Conservation (phyloP, 1,140 invertebrate genomes). For the Drosophila azteca region DNA sequence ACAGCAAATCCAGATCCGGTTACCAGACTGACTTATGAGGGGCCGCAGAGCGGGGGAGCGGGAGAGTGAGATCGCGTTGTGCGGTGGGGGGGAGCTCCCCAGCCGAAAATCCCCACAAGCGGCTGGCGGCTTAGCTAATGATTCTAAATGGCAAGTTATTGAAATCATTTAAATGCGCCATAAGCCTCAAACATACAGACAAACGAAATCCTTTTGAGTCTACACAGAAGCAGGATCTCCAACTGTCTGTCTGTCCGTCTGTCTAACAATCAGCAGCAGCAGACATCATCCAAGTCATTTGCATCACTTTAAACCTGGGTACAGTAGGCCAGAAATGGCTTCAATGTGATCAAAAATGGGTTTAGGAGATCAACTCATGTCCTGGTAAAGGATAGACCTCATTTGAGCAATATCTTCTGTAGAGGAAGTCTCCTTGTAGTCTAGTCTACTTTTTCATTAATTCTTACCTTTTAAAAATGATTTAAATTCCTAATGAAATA, state of each 20-base stretch:
- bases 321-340: slow-evolving; percentile 8
- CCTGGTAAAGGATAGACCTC: too few relatives aligned
- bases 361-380: too few relatives aligned
- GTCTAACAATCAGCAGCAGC: slow-evolving; percentile 17
- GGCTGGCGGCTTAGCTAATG: slow-evolving; percentile 59
- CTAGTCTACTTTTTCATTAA: too few relatives aligned
- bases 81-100: slow-evolving; percentile 29
- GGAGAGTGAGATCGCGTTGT: not conserved
- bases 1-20: slow-evolving; percentile 66
- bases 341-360: too few relatives aligned
- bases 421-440: too few relatives aligned
- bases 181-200: slow-evolving; percentile 33
- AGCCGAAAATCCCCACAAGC: slow-evolving; percentile 49
- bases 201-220: slow-evolving; percentile 50
- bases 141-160: slow-evolving; percentile 68
- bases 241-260: slow-evolving; percentile 7
- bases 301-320: slow-evolving; percentile 15
- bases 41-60: not conserved
- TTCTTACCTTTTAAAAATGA: too few relatives aligned
- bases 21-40: slow-evolving; percentile 52
- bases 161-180: slow-evolving; percentile 66
- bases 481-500: too few relatives aligned
- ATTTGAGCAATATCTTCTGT: too few relatives aligned
- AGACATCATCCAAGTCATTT: slow-evolving; percentile 36
- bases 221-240: slow-evolving; percentile 2